Evolutionary conservation across 2,113 vertebrate species (phyloP), one percentile per base, ranked within the genome.

Genomic region (Amblyopsis rosae): DNA sequence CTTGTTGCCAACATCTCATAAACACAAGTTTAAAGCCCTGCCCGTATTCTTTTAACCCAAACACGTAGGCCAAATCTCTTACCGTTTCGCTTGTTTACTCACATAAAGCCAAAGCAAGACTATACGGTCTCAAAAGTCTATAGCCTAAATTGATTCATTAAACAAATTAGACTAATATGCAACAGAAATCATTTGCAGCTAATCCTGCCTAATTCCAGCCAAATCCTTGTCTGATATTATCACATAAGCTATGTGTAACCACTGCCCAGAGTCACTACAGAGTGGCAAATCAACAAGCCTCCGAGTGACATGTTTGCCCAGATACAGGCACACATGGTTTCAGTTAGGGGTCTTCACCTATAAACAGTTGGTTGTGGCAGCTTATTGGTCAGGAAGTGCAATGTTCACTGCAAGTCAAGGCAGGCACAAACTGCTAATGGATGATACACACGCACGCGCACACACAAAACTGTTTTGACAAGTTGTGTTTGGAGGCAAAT

Each of bases 261-360:
- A 17, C 7, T 70, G 59, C 55, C 54, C 54, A 0, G 57, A 70
- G 68, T 75, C 73, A 82, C 75, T 47, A 46, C 48, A 72, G 79
- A 86, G 73, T 81, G 65, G 84, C 81, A 83, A 82, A 85, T 69
- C 68, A 81, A 73, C 50, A 35, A 70, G 69, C 80, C 75, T 82
- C 69, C 65, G 76, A 85, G 74, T 73, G 81, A 84, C 84, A 84
- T 75, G 73, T 84, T 88, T 81, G 80, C 77, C 80, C 73, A 69
- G 80, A 82, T 86, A 64, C 84, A 87, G 76, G 76, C 88, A 90
- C 91, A 90, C 86, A 91, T 91, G 91, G 79, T 88, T 90, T 81
- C 69, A 89, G 85, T 91, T 92, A 90, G 77, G 80, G 84, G 79
- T 84, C 81, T 91, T 85, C 84, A 92, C 90, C 91, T 92, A 91